phyloP scores from a whole-genome alignment of 2,113 vertebrate genomes.

The Phrynosoma platyrhinos region DNA sequence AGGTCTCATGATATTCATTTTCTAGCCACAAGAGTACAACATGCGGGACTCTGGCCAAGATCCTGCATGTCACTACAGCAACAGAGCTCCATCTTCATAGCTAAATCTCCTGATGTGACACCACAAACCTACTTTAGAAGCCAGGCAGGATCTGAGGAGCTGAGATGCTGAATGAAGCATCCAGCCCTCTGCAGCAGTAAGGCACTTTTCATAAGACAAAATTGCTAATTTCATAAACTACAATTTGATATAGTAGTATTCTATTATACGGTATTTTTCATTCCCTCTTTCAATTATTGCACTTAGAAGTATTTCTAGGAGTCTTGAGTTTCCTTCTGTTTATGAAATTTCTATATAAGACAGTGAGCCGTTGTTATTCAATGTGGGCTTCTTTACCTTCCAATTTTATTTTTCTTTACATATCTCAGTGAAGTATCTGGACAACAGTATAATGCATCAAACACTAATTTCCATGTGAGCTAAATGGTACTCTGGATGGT shows the following conservation, averaged over 20 bases:
- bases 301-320: not conserved
- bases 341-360: no score
- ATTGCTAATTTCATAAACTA: not conserved
- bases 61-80: no score
- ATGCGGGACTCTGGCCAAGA: no score
- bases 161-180: no score
- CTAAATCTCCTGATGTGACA: no score
- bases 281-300: not conserved
- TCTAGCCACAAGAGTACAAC: conserved; percentile 52
- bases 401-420: not conserved
- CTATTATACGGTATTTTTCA: not conserved
- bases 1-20: conserved; percentile 56
- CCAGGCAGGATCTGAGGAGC: no score
- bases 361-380: no score
- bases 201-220: no score
- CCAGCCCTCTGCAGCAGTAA: no score
- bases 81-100: no score
- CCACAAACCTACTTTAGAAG: no score
- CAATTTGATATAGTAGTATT: not conserved
- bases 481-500: not conserved
- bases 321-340: no score
- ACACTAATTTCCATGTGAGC: not conserved
- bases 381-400: rapidly evolving
- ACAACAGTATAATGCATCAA: not conserved
- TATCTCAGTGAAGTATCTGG: conserved; percentile 1